Conservation (phyloP, 2,797 vertebrate genomes). For the Anguilla marmorata region DNA sequence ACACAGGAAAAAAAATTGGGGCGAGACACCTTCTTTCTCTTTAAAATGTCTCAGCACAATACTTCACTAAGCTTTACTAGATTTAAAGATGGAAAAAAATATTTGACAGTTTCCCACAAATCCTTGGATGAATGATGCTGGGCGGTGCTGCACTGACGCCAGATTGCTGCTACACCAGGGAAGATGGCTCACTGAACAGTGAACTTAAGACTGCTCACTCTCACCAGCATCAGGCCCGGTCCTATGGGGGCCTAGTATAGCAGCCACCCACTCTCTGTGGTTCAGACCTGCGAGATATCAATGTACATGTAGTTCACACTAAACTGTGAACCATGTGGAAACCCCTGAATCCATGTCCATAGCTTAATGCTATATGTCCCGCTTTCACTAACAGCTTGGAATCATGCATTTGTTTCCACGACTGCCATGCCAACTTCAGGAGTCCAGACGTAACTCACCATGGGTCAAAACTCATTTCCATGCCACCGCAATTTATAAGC, state of each 20-base stretch:
- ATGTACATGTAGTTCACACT: background rate
- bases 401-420: constrained; percentile 36
- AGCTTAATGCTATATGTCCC: background rate
- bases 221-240: constrained; percentile 14
- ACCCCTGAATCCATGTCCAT: background rate
- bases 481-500: constrained; percentile 34
- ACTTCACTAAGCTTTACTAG: background rate
- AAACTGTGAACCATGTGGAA: constrained; percentile 19
- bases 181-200: background rate
- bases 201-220: background rate
- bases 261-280: background rate
- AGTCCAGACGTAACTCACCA: constrained; percentile 40
- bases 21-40: background rate
- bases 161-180: constrained; percentile 8
- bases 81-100: background rate
- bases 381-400: constrained; percentile 42
- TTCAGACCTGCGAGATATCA: background rate
- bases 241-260: constrained; percentile 23
- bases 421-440: constrained; percentile 34
- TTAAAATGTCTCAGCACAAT: background rate
- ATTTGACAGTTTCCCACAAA: background rate
- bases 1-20: background rate
- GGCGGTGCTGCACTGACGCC: background rate
- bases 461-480: constrained; percentile 23
- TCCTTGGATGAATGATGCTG: background rate